Percentiles rank a stretch among this genome's conserved stretches.
phyloP scores from a whole-genome alignment of 2,888 invertebrate genomes.

The Cataglyphis albicans region DNA sequence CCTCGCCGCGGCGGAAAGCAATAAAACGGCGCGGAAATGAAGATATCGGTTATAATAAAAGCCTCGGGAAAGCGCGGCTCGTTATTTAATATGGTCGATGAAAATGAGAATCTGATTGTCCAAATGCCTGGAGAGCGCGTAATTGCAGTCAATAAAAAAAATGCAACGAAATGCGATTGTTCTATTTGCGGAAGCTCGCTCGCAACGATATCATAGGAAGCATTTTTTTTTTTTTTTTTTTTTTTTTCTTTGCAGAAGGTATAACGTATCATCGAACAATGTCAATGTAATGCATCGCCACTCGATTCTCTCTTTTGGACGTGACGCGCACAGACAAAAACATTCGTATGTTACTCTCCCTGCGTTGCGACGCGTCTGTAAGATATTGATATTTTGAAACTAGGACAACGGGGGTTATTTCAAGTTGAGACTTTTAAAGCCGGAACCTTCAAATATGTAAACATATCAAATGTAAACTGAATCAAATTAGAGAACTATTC shows the following conservation, averaged over 20 bases:
- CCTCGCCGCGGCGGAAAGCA: slow-evolving; percentile 8
- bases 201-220: not conserved
- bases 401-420: slow-evolving; percentile 20
- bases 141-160: slow-evolving; percentile 47
- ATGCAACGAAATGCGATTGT: slow-evolving; percentile 12
- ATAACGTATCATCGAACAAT: slow-evolving; percentile 3
- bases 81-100: slow-evolving; percentile 49
- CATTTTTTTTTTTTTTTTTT: not conserved
- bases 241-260: not conserved
- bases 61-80: slow-evolving; percentile 11
- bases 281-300: slow-evolving; percentile 7
- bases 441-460: slow-evolving; percentile 22
- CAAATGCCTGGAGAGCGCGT: not conserved
- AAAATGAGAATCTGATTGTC: slow-evolving; percentile 47
- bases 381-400: slow-evolving; percentile 36
- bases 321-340: not conserved
- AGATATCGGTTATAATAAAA: slow-evolving; percentile 50
- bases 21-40: slow-evolving; percentile 49
- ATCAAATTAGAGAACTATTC: slow-evolving; percentile 19
- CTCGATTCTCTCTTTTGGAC: slow-evolving; percentile 19
- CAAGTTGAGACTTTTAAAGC: slow-evolving; percentile 30
- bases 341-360: not conserved
- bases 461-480: not conserved
- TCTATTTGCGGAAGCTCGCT: not conserved
- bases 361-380: slow-evolving; percentile 23